These are phyloP conservation scores for Tenebrio molitor DNA, from an alignment of 1,140 invertebrate genomes.

Conservation along the genomic window DNA sequence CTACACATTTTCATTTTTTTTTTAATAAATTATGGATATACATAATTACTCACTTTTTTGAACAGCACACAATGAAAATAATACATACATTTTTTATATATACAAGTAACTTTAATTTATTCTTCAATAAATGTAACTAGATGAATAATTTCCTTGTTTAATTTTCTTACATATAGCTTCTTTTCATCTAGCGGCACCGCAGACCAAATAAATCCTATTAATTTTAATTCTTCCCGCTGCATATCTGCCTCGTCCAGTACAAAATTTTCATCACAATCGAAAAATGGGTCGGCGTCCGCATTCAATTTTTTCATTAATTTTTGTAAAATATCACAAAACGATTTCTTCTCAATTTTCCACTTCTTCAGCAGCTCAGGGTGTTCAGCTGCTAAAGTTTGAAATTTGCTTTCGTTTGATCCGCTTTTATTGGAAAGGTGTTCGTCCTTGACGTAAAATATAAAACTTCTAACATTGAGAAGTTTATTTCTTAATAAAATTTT, in stretches of 20 bases:
- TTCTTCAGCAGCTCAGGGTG: not conserved
- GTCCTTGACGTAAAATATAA: not conserved
- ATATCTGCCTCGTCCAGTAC: not conserved
- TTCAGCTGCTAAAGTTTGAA: not conserved
- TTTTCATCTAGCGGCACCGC: not conserved
- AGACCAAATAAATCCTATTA: not conserved
- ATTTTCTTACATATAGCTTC: not conserved
- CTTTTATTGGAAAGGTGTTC: not conserved
- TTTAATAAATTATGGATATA: no score
- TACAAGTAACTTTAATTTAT: not conserved
- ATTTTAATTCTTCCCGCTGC: not conserved
- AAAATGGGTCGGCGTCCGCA: not conserved
- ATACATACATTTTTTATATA: not conserved
- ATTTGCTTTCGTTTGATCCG: not conserved
- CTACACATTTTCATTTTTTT: no score
- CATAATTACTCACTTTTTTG: not conserved
- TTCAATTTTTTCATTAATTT: slow-evolving; percentile 10
- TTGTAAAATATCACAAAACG: not conserved
- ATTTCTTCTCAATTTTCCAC: not conserved
- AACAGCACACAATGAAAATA: not conserved
- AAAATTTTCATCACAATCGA: not conserved
- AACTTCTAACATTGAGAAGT: not conserved
- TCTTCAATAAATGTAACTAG: slow-evolving; percentile 8
- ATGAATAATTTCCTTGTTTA: not conserved
- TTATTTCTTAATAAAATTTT: not conserved